Evolutionary conservation across 1,140 invertebrate species (phyloP), one percentile per base, ranked within the genome.

Genomic region (Heliconius nattereri): DNA sequence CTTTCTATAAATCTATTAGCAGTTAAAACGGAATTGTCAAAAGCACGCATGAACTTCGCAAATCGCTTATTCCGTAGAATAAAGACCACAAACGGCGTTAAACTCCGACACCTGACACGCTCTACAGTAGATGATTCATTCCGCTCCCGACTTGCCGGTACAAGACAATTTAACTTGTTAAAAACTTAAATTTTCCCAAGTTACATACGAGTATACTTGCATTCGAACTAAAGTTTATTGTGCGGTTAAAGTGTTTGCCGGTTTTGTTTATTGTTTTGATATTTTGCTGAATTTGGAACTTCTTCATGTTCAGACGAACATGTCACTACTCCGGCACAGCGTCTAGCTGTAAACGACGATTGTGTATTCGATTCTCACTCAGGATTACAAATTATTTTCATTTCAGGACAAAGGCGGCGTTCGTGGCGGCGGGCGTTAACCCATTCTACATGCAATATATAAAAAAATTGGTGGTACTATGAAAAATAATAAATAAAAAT

Each of bases 101-200:
- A 35, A 72, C 32, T 72, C 20, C 20, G 71, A 40, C 71, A 72
- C 71, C 71, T 72, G 71, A 45, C 19, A 52, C 49, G 19, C 19
- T 52, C 49, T 72, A 40, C 71, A 26, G 71, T 16, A n/a, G 71
- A 72, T 72, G 71, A 72, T 72, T 71, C 70, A 29, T 71, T 35
- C 3, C 71, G 35, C 20, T 29, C 32, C 1, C 71, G 71, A n/a
- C 32, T 72, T 66, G 9, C 35, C 71, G 35, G 8, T 26, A 37
- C 71, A 23, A 72, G 37, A 72, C 71, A 72, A 72, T 72, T 72
- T 72, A 72, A 72, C 71, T 72, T 72, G 71, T 72, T 72, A 72
- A 72, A 72, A 40, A 72, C 71, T 72, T 72, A 72, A 72, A 72
- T 72, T 35, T 72, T 40, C 8, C 19, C 35, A 19, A 37, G 32